Conservation (phyloP, 53 echinoderm and acorn worm species). For the Hippasteria phrygiana region DNA sequence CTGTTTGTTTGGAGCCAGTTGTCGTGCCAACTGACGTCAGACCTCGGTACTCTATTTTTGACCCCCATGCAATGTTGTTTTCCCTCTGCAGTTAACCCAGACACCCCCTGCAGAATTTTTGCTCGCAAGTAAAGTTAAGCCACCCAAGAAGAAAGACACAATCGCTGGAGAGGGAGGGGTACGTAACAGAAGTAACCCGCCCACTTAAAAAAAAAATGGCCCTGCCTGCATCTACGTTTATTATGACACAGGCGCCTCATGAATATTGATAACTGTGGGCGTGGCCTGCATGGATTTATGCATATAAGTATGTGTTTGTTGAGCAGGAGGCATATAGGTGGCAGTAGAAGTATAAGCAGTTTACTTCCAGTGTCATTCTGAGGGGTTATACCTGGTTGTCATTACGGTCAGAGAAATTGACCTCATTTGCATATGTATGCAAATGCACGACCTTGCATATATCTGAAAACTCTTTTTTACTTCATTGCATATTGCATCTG, state of each 20-base stretch:
- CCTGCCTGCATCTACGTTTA: not conserved
- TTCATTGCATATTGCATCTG: not conserved
- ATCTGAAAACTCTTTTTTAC: not conserved
- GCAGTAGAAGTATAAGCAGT: not conserved
- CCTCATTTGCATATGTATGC: constrained; percentile 45
- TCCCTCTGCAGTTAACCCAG: constrained; percentile 50
- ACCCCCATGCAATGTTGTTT: constrained; percentile 22
- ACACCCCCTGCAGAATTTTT: constrained; percentile 51
- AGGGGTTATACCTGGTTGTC: constrained; percentile 40
- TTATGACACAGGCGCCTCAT: constrained; percentile 13
- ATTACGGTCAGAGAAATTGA: not conserved
- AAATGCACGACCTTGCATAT: constrained; percentile 11
- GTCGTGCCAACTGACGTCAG: not conserved
- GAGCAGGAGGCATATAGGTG: not conserved
- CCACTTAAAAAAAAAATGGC: not conserved
- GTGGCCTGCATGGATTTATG: not conserved
- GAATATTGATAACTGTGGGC: constrained; percentile 24
- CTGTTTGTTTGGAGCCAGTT: too few relatives aligned
- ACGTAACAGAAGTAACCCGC: constrained; percentile 42
- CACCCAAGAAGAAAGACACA: constrained; percentile 17
- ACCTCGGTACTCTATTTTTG: not conserved
- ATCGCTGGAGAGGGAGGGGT: constrained; percentile 50
- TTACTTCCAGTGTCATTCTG: constrained; percentile 57
- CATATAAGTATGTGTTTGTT: not conserved
- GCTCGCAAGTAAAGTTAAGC: constrained; percentile 6